Evolutionary conservation across 2,888 invertebrate genomes (phyloP).

Genomic region (Scaptomyza polygonia): DNA sequence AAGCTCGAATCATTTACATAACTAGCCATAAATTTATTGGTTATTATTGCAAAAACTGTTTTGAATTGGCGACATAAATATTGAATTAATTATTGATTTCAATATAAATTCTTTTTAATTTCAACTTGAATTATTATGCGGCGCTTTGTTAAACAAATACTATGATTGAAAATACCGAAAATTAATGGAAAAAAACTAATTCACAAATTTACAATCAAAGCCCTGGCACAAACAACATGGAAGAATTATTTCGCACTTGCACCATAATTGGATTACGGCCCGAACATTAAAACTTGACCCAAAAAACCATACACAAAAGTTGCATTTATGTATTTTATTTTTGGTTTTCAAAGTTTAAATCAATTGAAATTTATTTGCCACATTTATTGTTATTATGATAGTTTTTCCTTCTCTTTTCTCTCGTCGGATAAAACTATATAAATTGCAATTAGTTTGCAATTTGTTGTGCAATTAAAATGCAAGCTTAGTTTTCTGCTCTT

Average conservation of each 20-base stretch:
- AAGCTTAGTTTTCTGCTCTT: constrained; percentile 9
- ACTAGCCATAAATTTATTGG: background rate
- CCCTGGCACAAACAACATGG: background rate
- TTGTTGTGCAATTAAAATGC: constrained; percentile 46
- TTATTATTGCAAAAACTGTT: background rate
- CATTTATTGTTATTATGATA: constrained; percentile 23
- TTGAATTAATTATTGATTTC: too few relatives aligned
- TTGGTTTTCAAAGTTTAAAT: constrained; percentile 4
- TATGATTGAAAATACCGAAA: background rate
- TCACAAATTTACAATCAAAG: constrained; percentile 3
- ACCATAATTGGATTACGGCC: constrained; percentile 38
- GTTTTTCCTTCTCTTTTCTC: background rate
- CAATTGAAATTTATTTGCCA: constrained; percentile 47
- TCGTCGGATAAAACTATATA: constrained; percentile 53
- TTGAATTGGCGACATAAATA: too few relatives aligned
- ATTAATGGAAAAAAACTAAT: constrained; percentile 8
- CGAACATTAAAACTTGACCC: constrained; percentile 13
- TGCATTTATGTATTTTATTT: background rate
- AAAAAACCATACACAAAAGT: constrained; percentile 1
- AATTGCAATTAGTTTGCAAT: constrained; percentile 51
- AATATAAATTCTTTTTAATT: too few relatives aligned
- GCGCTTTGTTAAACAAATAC: too few relatives aligned
- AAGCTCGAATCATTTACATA: background rate
- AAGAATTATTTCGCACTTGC: constrained; percentile 39
- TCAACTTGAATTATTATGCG: too few relatives aligned